Evolutionary conservation across 2,888 invertebrate genomes (phyloP).

Genomic region (Eilema sororculum): DNA sequence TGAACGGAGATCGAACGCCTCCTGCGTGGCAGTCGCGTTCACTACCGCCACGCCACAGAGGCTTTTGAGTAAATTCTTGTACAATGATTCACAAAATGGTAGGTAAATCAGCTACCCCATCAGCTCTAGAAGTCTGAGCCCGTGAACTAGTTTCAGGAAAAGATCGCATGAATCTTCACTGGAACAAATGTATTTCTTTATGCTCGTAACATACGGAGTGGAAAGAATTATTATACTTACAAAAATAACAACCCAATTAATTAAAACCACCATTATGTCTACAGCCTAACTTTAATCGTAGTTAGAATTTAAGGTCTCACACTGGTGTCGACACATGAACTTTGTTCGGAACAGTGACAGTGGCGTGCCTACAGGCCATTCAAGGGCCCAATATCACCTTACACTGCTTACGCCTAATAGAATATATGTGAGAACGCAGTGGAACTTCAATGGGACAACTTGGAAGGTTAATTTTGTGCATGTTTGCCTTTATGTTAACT

Average conservation of each 20-base stretch:
- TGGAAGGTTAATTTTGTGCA: slow-evolving; percentile 7
- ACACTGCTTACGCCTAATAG: slow-evolving; percentile 50
- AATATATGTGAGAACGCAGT: slow-evolving; percentile 58
- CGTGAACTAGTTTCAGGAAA: too few relatives aligned
- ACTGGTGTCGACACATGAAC: slow-evolving; percentile 14
- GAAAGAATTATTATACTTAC: too few relatives aligned
- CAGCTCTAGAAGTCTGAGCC: too few relatives aligned
- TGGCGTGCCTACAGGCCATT: slow-evolving; percentile 68
- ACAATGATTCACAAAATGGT: too few relatives aligned
- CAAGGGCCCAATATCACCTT: slow-evolving; percentile 47
- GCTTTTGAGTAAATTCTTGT: too few relatives aligned
- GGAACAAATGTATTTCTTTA: too few relatives aligned
- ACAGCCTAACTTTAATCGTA: slow-evolving; percentile 16
- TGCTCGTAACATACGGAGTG: too few relatives aligned
- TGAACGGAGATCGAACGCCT: too few relatives aligned
- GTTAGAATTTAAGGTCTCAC: slow-evolving; percentile 22
- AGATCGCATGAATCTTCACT: too few relatives aligned
- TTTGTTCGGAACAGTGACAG: slow-evolving; percentile 26
- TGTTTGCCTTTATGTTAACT: background rate
- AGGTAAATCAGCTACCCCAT: too few relatives aligned
- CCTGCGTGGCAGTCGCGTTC: too few relatives aligned
- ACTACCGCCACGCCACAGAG: too few relatives aligned
- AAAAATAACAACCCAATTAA: background rate
- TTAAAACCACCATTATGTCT: background rate
- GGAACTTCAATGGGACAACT: slow-evolving; percentile 22